Evolutionary conservation across 2,113 vertebrate species (phyloP), one percentile per base, ranked within the genome.

Genomic region (Epinephelus moara): DNA sequence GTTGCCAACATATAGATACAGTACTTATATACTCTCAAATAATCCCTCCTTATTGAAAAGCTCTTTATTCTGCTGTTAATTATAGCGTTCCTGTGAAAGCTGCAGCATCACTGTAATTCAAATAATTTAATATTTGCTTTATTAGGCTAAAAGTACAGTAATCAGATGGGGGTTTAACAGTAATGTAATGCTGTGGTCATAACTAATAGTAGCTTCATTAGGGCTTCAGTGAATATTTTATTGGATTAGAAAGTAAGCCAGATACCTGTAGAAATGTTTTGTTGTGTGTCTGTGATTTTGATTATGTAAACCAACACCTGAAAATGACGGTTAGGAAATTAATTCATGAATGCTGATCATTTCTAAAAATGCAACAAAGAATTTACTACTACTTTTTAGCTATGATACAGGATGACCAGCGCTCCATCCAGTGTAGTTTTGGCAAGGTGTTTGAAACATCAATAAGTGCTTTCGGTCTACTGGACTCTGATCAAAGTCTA

Each of bases 61-160:
- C 40, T 68, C 9, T 61, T 72, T 82, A 76, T 80, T 64, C 55
- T 76, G 30, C 23, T 60, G 33, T 57, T 74, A 78, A 75, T 82
- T 52, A 19, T 67, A 14, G 52, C 30, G 33, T n/a, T 57, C 6
- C 37, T 53, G 45, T 57, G 37, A 9, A 19, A 74, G 50, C 27
- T 53, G 12, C 23, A 33, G 66, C 78, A 15, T 19, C 7, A 14
- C 49, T 50, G 19, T 64, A 73, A 75, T 63, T 57, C 37, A 56
- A 17, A 76, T 81, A n/a, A 67, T 42, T 45, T 70, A 53, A 73
- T 63, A 81, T 56, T 74, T 78, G 53, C 74, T 81, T 75, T 57
- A 75, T 25, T 73, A 68, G 71, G 57, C 57, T 13, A n/a, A 68
- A 10, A 61, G 75, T 27, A 27, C 27, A 27, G 27, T 60, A 80